Percentiles rank a stretch among this genome's conserved stretches.
phyloP scores from a whole-genome alignment of 1,140 invertebrate species.

The Cataglyphis hispanica region DNA sequence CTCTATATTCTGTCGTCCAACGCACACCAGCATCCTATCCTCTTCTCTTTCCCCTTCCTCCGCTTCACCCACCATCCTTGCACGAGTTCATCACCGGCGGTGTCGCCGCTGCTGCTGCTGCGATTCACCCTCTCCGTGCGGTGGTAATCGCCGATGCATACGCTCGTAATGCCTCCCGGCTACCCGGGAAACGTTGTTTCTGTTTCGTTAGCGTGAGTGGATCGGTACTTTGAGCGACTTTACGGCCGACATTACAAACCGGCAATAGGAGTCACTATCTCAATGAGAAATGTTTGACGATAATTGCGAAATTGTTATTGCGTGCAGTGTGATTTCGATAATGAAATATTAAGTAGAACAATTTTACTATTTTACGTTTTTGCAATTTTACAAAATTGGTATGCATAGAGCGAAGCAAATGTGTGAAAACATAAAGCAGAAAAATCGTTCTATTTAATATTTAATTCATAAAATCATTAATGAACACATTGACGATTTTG shows the following conservation, averaged over 20 bases:
- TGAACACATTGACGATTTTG: not conserved
- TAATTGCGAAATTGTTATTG: constrained; percentile 12
- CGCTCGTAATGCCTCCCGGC: constrained; percentile 18
- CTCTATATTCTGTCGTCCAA: constrained; percentile 81
- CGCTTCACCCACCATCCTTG: constrained; percentile 12
- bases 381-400: not conserved
- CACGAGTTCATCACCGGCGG: not conserved
- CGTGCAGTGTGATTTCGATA: not conserved
- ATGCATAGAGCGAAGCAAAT: not conserved
- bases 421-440: not conserved
- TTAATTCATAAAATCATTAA: constrained; percentile 11
- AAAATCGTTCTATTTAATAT: constrained; percentile 27
- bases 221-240: constrained; percentile 46
- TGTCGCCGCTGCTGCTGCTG: constrained; percentile 28
- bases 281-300: constrained; percentile 5
- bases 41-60: constrained; percentile 18
- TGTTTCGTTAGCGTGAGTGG: constrained; percentile 67
- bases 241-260: constrained; percentile 57
- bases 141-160: constrained; percentile 60
- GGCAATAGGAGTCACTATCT: constrained; percentile 18
- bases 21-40: constrained; percentile 39
- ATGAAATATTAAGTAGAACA: constrained; percentile 25
- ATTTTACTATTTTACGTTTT: not conserved
- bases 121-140: constrained; percentile 63
- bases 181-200: constrained; percentile 52